Evolutionary conservation across 1,140 invertebrate species (phyloP), one percentile per base, ranked within the genome.

Genomic region (Calycopis cecrops): DNA sequence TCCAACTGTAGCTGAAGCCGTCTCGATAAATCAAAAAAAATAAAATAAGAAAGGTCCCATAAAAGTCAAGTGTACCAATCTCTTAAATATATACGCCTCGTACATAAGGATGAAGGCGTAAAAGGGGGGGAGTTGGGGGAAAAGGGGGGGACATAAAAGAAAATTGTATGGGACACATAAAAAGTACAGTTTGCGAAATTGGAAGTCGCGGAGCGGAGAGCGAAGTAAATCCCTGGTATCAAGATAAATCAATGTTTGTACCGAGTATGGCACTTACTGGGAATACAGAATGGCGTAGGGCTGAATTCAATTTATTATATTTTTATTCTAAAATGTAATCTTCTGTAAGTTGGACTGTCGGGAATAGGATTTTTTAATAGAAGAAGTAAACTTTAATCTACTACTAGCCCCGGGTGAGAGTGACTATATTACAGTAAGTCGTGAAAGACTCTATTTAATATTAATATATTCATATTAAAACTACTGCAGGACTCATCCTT

Each of bases 171-270:
- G 76, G 82, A 77, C 73, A 76, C 69, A 82, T 81, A 82, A 85
- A 83, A 83, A 82, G 71, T 79, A 77, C 69, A 62, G 59, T 60
- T 62, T 67, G 65, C 65, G 68, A 82, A 83, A 86, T 86, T 80
- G 83, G 76, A 84, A 86, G 83, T 86, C 83, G 64, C 48, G 68
- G 63, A 56, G 62, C 53, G 65, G 63, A 66, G 70, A 67, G 63
- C 59, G 61, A 63, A 68, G 59, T 72, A 73, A 78, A 78, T 76
- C 80, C 76, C 60, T 61, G 55, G 80, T 82, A 81, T 84, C 79
- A 81, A 77, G 76, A 85, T 84, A 85, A 84, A 85, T 85, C 82
- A 85, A 84, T 85, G 75, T 84, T 83, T 73, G 75, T 76, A 65
- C 65, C 53, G 71, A 84, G 71, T 63, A 67, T 59, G 72, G 67